Conservation (phyloP, 2,797 vertebrate genomes). For the Kryptopterus vitreolus region DNA sequence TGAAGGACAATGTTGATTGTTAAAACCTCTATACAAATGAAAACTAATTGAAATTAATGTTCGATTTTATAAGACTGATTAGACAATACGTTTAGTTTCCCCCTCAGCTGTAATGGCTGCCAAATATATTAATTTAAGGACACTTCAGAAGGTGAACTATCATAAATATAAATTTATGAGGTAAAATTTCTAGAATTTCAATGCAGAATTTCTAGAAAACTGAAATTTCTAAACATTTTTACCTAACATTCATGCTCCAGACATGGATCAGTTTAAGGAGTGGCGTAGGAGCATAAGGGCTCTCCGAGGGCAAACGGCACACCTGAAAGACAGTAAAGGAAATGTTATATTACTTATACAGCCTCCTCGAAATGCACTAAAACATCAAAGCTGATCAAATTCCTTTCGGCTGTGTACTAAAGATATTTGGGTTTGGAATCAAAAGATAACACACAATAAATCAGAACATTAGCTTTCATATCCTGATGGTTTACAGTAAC, state of each 20-base stretch:
- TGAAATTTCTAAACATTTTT: conserved; percentile 13
- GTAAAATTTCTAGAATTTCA: too few species aligned
- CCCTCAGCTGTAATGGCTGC: not conserved
- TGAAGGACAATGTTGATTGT: too few species aligned
- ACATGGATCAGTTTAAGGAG: conserved; percentile 88
- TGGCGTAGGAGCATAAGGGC: conserved; percentile 88
- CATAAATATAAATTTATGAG: not conserved
- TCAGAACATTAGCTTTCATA: not conserved
- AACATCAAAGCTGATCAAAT: not conserved
- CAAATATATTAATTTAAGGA: not conserved
- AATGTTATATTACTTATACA: not conserved
- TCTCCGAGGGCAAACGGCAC: conserved; percentile 86
- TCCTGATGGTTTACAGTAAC: not conserved
- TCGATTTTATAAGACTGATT: not conserved
- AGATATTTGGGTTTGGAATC: not conserved
- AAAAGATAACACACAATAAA: not conserved
- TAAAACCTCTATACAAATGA: too few species aligned
- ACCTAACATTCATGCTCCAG: conserved; percentile 93
- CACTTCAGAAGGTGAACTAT: not conserved
- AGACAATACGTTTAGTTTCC: not conserved
- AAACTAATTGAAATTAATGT: too few species aligned
- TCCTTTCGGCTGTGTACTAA: too few species aligned
- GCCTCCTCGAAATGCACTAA: not conserved
- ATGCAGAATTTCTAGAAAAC: not conserved
- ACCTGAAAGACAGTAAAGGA: conserved; percentile 71